Evolutionary conservation across 2,113 vertebrate species (phyloP).

Genomic region (Seriola aureovittata): DNA sequence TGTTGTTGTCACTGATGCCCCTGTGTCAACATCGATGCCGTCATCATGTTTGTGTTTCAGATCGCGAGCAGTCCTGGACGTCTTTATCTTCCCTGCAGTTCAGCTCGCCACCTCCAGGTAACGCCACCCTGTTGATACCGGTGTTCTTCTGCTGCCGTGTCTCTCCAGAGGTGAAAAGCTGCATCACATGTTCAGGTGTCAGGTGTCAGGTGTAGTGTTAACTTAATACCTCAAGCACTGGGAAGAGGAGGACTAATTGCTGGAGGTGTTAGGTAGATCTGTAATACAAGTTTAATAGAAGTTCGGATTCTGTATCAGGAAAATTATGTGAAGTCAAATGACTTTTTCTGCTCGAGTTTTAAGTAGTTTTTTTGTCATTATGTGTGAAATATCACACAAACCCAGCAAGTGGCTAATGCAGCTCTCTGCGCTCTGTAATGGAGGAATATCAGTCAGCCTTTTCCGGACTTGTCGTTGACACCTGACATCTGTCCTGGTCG

Average conservation of each 20-base stretch:
- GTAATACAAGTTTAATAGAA: too few relatives aligned
- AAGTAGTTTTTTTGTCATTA: background rate
- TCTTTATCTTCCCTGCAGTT: constrained; percentile 87
- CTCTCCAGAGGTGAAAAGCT: background rate
- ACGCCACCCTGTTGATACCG: constrained; percentile 19
- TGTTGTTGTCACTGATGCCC: background rate
- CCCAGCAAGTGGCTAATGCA: background rate
- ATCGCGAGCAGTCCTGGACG: constrained; percentile 88
- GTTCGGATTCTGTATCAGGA: too few relatives aligned
- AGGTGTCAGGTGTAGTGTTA: background rate
- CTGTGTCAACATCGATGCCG: background rate
- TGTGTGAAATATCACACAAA: background rate
- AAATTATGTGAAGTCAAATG: too few relatives aligned
- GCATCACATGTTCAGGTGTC: background rate
- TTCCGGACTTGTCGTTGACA: background rate
- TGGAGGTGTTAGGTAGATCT: too few relatives aligned
- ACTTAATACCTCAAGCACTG: too few relatives aligned
- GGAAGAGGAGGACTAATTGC: too few relatives aligned
- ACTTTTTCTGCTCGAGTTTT: background rate
- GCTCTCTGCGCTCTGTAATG: constrained; percentile 2
- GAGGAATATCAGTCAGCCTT: background rate
- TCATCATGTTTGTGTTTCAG: constrained; percentile 70
- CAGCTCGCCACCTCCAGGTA: constrained; percentile 87
- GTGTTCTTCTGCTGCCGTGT: background rate
- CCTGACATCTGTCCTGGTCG: constrained; percentile 11